These are phyloP conservation scores for Magallana angulata DNA, from an alignment of 1,140 invertebrate species.

Conservation along the genomic window DNA sequence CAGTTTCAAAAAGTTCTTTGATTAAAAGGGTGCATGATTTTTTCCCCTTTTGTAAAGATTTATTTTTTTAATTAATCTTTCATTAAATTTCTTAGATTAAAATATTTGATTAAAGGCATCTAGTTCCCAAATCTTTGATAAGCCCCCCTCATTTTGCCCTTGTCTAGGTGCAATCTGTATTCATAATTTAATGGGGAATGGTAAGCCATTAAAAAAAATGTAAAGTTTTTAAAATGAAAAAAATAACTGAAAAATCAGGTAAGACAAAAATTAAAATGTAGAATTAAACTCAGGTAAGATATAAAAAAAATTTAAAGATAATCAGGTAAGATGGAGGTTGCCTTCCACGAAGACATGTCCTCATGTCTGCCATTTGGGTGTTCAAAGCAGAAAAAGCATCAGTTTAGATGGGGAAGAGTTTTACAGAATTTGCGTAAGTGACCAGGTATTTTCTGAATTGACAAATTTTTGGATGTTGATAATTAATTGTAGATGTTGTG, in stretches of 20 bases:
- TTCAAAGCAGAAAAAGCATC: conserved; percentile 23
- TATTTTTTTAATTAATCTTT: neutral
- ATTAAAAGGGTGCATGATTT: neutral
- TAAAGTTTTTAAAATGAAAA: conserved; percentile 34
- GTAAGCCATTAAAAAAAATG: conserved; percentile 34
- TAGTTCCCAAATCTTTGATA: conserved; percentile 7
- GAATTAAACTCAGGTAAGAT: conserved; percentile 41
- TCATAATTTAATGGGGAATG: neutral
- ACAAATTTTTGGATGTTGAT: conserved; percentile 25
- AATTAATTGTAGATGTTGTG: conserved; percentile 31
- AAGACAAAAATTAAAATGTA: conserved; percentile 45
- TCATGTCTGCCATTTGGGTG: conserved; percentile 33
- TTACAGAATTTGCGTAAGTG: conserved; percentile 39
- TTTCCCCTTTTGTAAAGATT: neutral
- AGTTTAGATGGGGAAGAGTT: conserved; percentile 31
- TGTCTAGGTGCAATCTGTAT: neutral
- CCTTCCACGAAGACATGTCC: conserved; percentile 5
- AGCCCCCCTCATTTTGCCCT: neutral
- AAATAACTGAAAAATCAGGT: conserved; percentile 44
- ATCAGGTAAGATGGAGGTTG: conserved; percentile 22
- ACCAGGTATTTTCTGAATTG: conserved; percentile 28
- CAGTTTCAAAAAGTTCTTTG: neutral
- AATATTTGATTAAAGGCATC: conserved; percentile 8
- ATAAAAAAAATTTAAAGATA: conserved; percentile 27
- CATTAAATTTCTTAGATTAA: neutral